phyloP scores from a whole-genome alignment of 2,888 invertebrate species.

The Netelia fuscicornis region DNA sequence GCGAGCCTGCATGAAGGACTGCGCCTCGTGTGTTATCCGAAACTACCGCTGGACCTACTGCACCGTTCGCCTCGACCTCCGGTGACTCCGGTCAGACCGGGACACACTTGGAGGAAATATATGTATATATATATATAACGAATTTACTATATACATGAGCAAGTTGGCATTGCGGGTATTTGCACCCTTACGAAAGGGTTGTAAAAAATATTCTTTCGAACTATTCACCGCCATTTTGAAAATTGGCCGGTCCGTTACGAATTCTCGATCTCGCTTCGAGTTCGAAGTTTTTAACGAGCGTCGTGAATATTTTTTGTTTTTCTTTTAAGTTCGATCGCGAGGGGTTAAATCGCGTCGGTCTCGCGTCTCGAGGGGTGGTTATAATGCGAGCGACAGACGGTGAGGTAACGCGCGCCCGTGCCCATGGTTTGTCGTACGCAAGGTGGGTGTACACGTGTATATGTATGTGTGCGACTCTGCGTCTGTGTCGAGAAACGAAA shows the following conservation, averaged over 20 bases:
- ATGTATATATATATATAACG: neutral
- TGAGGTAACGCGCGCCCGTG: slow-evolving; percentile 57
- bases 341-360: slow-evolving; percentile 74
- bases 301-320: neutral
- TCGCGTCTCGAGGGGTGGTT: slow-evolving; percentile 61
- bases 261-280: neutral
- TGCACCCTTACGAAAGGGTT: too few species aligned
- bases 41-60: slow-evolving; percentile 62
- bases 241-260: neutral
- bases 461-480: slow-evolving; percentile 6
- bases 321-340: slow-evolving; percentile 23
- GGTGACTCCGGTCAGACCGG: neutral
- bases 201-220: neutral
- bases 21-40: slow-evolving; percentile 73
- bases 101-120: neutral
- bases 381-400: slow-evolving; percentile 79
- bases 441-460: too few species aligned
- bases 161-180: neutral
- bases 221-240: neutral
- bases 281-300: neutral
- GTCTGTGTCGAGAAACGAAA: slow-evolving; percentile 24
- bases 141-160: neutral
- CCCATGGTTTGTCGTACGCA: slow-evolving; percentile 1
- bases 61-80: slow-evolving; percentile 23
- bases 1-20: slow-evolving; percentile 75